A percentile compares a stretch with the other conserved stretches of the same genome.
Evolutionary conservation across 2,888 invertebrate species (phyloP).

Genomic region (Cotesia congregata): DNA sequence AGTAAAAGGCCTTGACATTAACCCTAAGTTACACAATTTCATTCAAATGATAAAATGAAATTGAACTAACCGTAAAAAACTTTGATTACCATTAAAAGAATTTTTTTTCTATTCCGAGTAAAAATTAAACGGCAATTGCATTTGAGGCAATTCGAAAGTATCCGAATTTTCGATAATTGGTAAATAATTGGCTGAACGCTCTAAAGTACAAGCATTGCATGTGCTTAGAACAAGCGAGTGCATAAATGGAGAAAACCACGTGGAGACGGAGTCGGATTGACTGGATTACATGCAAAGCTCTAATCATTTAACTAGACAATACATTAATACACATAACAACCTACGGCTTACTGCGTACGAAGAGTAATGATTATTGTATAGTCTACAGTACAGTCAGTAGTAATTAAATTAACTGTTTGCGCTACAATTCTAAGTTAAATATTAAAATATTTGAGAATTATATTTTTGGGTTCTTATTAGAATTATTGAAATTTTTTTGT

Average conservation of each 20-base stretch:
- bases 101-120: not conserved
- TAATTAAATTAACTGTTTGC: no score
- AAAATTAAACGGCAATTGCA: no score
- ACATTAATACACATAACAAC: not conserved
- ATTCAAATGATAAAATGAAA: not conserved
- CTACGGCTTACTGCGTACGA: not conserved
- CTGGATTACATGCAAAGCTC: constrained; percentile 32
- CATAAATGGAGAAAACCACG: constrained; percentile 25
- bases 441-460: no score
- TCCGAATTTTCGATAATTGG: no score
- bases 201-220: constrained; percentile 58
- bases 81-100: not conserved
- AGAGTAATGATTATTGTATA: no score
- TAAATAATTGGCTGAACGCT: not conserved
- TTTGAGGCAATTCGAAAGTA: no score
- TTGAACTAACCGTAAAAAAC: not conserved
- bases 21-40: not conserved
- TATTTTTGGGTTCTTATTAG: no score
- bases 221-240: constrained; percentile 49
- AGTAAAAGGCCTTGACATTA: constrained; percentile 14
- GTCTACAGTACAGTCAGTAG: not conserved
- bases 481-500: no score
- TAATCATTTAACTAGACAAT: constrained; percentile 21
- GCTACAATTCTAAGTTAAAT: no score
- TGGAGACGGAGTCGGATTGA: constrained; percentile 31